Base-by-base conservation (phyloP, 92 coral and sea anemone genomes). In the Galaxea fascicularis region DNA sequence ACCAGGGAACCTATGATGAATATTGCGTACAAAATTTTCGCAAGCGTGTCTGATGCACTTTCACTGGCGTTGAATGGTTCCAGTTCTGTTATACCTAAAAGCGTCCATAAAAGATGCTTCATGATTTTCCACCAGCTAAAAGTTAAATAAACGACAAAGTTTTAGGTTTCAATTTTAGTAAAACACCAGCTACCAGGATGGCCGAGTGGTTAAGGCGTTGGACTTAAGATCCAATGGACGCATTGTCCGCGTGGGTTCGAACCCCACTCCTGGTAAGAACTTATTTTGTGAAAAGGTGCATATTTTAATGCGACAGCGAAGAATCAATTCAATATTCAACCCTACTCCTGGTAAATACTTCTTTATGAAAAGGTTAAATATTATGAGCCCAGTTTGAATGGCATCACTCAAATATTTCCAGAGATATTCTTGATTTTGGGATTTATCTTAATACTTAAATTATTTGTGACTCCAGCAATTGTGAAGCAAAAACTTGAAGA, bases 141-240 rank as follows among this genome's bases (percentile, higher is more conserved):
- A 65, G 30, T 9, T 21, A 8, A 8, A 46, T 13, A n/a, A 65
- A 56, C 0, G 20, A n/a, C 7, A 4, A 22, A n/a, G 17, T 6
- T 20, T 73, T 4, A 25, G 29, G 41, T 35, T 35, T 35, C 6
- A 2, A 35, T 35, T 2, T 35, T 35, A 4, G 54, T 20, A 12
- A 0, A 16, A 4, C 31, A 17, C 51, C 49, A 35, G 65, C 6
- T 25, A 88, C 95, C 94, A 95, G 97, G 97, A 95, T 95, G 97
- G 95, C 98, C 98, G 98, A 95, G 98, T 93, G 98, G 95, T 95
- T 93, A 91, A 93, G 97, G 95, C 94, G 98, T 95, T 95, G 98
- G 95, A 93, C 97, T 95, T 95, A 95, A 95, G 97, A 85, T 91
- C 95, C 98, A 93, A 93, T 93, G 95, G 92, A 83, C 95, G 95